Percentiles rank a stretch among this genome's conserved stretches.
These are phyloP conservation scores for Caenorhabditis panamensis DNA, from an alignment of 2,888 invertebrate species.

Conservation along the genomic window DNA sequence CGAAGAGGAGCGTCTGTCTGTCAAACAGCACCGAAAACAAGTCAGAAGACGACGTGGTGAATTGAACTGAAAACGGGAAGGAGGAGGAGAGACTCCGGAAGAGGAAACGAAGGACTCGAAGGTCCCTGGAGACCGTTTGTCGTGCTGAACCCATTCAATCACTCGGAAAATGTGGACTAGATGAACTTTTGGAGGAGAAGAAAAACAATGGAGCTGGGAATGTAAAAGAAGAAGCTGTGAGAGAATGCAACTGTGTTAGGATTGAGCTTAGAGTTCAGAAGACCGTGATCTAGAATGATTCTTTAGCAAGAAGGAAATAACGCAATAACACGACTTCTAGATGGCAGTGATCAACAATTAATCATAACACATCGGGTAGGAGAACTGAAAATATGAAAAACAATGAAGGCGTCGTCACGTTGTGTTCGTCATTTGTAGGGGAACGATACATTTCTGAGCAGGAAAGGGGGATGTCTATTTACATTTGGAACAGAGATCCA, in stretches of 20 bases:
- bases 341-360: constrained; percentile 1
- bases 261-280: background rate
- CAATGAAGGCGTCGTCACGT: constrained; percentile 1
- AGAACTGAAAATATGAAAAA: too few relatives aligned
- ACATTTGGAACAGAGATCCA: too few relatives aligned
- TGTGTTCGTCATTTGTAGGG: background rate
- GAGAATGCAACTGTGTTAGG: too few relatives aligned
- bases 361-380: background rate
- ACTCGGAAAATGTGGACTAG: background rate
- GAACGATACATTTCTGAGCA: background rate
- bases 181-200: background rate
- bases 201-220: background rate
- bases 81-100: background rate
- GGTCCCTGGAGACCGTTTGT: background rate
- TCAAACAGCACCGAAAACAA: constrained; percentile 25
- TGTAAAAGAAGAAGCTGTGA: too few relatives aligned
- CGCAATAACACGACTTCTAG: background rate
- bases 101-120: background rate
- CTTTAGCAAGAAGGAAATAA: background rate
- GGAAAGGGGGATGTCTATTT: too few relatives aligned
- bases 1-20: too few relatives aligned
- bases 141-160: constrained; percentile 7
- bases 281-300: background rate
- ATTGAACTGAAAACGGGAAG: constrained; percentile 7
- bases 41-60: constrained; percentile 14